Evolutionary conservation across 2,797 vertebrate genomes (phyloP).

Genomic region (Silurus aristotelis): DNA sequence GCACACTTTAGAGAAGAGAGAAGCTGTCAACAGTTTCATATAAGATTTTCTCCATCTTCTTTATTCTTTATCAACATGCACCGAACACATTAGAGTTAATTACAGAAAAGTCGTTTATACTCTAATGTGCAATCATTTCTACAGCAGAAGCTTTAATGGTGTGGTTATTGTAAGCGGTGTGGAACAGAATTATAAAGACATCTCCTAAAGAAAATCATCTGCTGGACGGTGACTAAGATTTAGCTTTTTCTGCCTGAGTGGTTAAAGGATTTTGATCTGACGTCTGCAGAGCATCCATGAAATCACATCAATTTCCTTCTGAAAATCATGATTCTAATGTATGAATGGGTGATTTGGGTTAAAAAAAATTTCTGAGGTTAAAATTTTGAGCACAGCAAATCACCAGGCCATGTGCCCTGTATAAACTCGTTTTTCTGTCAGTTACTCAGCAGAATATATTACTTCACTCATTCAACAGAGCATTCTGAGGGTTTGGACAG

Average conservation of each 20-base stretch:
- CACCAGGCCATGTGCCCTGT: background rate
- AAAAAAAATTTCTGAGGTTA: background rate
- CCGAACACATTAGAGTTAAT: background rate
- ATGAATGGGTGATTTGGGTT: no score
- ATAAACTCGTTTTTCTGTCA: background rate
- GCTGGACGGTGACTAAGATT: background rate
- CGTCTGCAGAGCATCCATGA: background rate
- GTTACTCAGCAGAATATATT: background rate
- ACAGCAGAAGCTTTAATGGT: background rate
- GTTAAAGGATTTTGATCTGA: background rate
- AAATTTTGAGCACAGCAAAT: background rate
- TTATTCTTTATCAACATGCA: background rate
- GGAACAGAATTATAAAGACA: background rate
- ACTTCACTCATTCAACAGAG: background rate
- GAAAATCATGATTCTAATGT: background rate
- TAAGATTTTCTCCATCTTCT: conserved; percentile 3
- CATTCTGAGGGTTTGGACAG: no score
- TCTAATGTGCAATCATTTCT: background rate
- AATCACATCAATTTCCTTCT: background rate
- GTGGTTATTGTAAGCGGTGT: background rate
- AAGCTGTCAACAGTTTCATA: conserved; percentile 14
- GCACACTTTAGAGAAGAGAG: background rate
- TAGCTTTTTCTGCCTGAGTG: background rate
- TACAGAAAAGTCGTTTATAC: background rate
- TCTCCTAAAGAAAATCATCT: background rate